These are phyloP conservation scores for Andrena chrysosceles DNA, from an alignment of 2,888 invertebrate species.

Conservation along the genomic window DNA sequence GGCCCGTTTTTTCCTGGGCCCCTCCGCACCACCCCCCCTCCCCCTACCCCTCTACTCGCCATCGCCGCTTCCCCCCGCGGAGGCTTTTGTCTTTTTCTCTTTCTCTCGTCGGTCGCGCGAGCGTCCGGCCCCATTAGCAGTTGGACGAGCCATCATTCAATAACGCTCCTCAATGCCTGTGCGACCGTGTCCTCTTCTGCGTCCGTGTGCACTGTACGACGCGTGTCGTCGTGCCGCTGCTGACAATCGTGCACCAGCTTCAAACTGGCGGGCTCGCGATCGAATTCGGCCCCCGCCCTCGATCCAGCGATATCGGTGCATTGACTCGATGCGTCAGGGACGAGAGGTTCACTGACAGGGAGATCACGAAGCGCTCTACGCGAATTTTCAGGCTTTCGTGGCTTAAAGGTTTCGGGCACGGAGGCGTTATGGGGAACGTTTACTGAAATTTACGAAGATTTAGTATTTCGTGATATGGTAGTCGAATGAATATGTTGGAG, in stretches of 20 bases:
- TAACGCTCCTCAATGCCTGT: conserved; percentile 81
- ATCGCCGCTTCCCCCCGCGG: conserved; percentile 17
- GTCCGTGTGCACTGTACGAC: conserved; percentile 48
- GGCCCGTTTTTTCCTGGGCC: conserved; percentile 38
- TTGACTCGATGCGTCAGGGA: neutral
- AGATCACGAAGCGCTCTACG: too few species aligned
- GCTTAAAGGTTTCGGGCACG: too few species aligned
- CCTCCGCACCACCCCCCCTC: neutral
- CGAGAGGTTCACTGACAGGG: too few species aligned
- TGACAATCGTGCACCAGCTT: conserved; percentile 61
- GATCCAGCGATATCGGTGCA: conserved; percentile 8
- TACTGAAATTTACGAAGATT: too few species aligned
- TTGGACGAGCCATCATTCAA: conserved; percentile 84
- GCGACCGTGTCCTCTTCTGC: conserved; percentile 69
- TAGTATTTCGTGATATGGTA: too few species aligned
- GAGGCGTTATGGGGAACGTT: too few species aligned
- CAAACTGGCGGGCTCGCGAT: conserved; percentile 5
- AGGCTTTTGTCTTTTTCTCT: conserved; percentile 44
- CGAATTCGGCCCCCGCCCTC: conserved; percentile 13
- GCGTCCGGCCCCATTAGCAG: conserved; percentile 84
- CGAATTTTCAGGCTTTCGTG: too few species aligned
- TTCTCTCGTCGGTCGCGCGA: conserved; percentile 69
- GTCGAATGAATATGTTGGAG: too few species aligned
- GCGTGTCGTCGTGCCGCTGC: conserved; percentile 52
- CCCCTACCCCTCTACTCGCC: neutral